Conservation (phyloP, 2,113 vertebrate genomes). For the Nipponia nippon region DNA sequence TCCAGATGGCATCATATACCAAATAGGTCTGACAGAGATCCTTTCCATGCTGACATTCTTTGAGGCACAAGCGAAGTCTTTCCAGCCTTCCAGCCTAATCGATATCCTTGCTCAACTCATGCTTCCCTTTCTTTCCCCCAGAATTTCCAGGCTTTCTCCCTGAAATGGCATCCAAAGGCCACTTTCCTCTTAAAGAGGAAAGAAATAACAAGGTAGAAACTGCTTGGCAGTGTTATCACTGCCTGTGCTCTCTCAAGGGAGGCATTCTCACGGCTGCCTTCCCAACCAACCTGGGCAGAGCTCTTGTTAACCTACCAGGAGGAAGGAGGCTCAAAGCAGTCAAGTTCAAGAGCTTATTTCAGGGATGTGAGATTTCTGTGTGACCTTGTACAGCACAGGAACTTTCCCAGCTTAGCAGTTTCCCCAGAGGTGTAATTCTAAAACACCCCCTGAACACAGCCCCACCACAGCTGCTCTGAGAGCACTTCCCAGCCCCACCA, state of each 20-base stretch:
- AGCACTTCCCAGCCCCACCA: neutral
- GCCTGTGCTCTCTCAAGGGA: neutral
- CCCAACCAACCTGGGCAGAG: neutral
- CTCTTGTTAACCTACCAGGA: neutral
- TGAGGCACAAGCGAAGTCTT: neutral
- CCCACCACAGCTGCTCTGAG: neutral
- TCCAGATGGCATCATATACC: neutral
- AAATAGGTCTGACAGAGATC: neutral
- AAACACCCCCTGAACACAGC: neutral
- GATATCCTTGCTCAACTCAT: neutral
- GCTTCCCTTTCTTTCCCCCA: neutral
- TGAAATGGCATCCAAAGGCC: neutral
- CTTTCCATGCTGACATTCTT: neutral
- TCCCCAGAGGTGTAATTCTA: slow-evolving; percentile 18
- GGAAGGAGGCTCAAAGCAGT: neutral
- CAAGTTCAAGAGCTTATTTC: neutral
- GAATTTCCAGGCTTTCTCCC: neutral
- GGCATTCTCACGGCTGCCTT: neutral
- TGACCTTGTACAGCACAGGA: neutral
- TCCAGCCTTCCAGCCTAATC: neutral
- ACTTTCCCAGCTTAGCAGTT: slow-evolving; percentile 22
- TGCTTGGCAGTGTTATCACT: neutral
- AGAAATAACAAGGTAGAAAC: neutral
- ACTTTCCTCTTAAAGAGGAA: neutral
- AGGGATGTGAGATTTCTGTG: neutral